phyloP scores from a whole-genome alignment of 2,113 vertebrate genomes.

The Baryphthengus martii region DNA sequence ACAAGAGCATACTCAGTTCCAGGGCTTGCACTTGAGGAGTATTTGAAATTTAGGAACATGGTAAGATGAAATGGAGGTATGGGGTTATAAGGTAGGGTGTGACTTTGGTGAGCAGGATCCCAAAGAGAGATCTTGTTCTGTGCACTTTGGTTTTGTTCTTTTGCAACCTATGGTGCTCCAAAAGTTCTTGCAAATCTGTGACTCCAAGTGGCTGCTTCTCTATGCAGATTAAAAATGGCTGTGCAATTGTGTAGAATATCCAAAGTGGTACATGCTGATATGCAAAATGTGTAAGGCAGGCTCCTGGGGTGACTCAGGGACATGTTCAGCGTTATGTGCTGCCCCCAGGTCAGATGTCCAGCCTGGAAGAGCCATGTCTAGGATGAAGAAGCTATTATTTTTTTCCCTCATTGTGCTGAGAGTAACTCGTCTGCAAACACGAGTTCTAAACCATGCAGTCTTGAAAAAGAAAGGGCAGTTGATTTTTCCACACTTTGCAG shows the following conservation, averaged over 20 bases:
- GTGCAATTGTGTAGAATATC: background rate
- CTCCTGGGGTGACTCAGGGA: background rate
- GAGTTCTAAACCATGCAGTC: background rate
- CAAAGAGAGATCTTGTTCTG: background rate
- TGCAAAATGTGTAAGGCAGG: rapidly evolving
- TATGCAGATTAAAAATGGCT: background rate
- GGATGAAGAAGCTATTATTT: background rate
- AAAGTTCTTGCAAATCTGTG: background rate
- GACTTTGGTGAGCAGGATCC: background rate
- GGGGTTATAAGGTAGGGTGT: rapidly evolving
- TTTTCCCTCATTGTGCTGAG: background rate
- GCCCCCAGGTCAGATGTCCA: background rate
- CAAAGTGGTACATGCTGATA: background rate
- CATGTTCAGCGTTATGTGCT: background rate
- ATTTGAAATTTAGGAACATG: background rate
- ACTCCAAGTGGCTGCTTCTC: background rate
- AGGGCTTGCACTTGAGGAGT: background rate
- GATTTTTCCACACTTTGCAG: background rate
- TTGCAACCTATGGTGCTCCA: background rate
- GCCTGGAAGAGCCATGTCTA: background rate
- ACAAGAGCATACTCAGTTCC: background rate
- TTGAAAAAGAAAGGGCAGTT: background rate
- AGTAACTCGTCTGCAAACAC: background rate
- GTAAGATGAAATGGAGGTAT: background rate
- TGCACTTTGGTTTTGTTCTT: background rate